phyloP scores from a whole-genome alignment of 2,888 invertebrate species.

The Litoditis marina region DNA sequence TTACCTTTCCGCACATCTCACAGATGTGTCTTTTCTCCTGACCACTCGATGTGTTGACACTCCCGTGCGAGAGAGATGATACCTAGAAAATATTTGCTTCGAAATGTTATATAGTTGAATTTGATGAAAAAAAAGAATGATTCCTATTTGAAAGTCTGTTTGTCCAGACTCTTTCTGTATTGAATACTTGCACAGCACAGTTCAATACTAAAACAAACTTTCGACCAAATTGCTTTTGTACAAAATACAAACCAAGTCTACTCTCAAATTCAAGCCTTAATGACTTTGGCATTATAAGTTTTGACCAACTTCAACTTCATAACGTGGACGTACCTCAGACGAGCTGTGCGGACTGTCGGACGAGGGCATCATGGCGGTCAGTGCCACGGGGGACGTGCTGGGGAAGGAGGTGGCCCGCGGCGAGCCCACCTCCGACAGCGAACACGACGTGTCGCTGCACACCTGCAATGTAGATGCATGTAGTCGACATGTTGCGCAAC shows the following conservation, averaged over 20 bases:
- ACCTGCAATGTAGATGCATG: conserved; percentile 5
- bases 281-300: too few relatives aligned
- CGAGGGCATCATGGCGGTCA: background rate
- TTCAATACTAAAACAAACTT: too few relatives aligned
- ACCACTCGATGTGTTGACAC: conserved; percentile 17
- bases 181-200: too few relatives aligned
- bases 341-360: conserved; percentile 4
- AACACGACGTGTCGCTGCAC: conserved; percentile 13
- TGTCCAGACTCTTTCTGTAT: background rate
- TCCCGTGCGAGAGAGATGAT: background rate
- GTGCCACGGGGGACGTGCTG: conserved; percentile 6
- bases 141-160: background rate
- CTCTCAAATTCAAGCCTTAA: too few relatives aligned
- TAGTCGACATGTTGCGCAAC: too few relatives aligned
- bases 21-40: conserved; percentile 58
- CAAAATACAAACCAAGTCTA: too few relatives aligned
- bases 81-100: background rate
- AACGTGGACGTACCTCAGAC: background rate
- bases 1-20: conserved; percentile 54
- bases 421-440: conserved; percentile 3
- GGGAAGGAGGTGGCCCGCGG: conserved; percentile 1
- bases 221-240: too few relatives aligned
- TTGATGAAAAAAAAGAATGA: background rate
- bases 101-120: background rate
- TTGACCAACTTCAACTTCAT: background rate